phyloP scores from a whole-genome alignment of 2,888 invertebrate species.

The Pandemis corylana region DNA sequence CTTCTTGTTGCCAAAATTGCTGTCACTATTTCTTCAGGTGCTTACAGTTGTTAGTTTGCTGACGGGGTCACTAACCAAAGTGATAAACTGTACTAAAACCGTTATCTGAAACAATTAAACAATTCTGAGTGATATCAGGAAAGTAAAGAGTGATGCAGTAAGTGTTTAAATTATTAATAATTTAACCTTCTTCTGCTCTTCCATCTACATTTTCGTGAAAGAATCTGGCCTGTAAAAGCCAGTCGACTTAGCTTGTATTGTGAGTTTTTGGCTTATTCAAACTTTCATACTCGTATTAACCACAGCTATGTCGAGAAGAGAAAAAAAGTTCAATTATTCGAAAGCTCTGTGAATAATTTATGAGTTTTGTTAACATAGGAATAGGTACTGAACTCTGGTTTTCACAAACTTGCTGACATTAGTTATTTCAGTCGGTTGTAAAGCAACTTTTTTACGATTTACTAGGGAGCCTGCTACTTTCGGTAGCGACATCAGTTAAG shows the following conservation, averaged over 20 bases:
- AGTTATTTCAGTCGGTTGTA: too few relatives aligned
- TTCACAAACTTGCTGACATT: too few relatives aligned
- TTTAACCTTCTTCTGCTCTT: not conserved
- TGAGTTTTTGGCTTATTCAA: not conserved
- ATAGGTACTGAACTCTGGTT: too few relatives aligned
- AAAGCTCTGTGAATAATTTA: not conserved
- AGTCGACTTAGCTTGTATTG: not conserved
- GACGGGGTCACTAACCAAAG: not conserved
- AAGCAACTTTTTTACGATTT: too few relatives aligned
- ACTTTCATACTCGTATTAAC: not conserved
- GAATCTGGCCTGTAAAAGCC: not conserved
- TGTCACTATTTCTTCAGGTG: conserved; percentile 34
- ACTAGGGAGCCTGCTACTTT: not conserved
- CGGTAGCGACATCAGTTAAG: not conserved
- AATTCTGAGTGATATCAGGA: not conserved
- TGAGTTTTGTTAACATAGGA: not conserved
- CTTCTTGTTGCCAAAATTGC: conserved; percentile 28
- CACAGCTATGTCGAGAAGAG: too few relatives aligned
- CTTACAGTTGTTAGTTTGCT: conserved; percentile 10
- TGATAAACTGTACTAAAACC: not conserved
- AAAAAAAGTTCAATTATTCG: not conserved
- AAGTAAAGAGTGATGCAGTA: conserved; percentile 11
- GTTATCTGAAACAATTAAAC: not conserved
- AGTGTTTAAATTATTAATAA: not conserved
- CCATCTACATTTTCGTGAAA: not conserved